phyloP scores from a whole-genome alignment of 2,113 vertebrate genomes.

The Hylia prasina region DNA sequence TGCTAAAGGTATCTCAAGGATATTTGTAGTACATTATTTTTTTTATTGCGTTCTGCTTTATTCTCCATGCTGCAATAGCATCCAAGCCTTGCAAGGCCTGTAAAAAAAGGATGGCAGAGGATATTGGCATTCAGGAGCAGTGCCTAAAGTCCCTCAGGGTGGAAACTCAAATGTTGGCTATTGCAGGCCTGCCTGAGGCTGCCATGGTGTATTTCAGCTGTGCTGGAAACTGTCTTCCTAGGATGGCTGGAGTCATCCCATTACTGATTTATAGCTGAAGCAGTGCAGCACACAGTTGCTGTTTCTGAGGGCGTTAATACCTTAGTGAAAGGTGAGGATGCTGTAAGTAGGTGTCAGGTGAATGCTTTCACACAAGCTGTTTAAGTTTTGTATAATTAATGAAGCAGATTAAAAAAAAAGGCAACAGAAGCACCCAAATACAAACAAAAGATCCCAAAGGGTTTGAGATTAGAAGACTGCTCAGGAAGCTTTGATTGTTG shows the following conservation, averaged over 20 bases:
- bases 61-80: not conserved
- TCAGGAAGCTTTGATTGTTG: not conserved
- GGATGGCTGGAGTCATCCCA: not conserved
- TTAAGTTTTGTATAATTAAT: not conserved
- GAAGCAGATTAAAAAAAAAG: not conserved
- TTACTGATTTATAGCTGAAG: not conserved
- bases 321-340: not conserved
- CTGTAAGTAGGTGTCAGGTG: not conserved
- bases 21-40: not conserved
- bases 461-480: not conserved
- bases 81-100: not conserved
- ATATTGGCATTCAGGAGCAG: not conserved
- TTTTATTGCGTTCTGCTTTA: not conserved
- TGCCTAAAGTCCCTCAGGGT: not conserved
- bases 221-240: not conserved
- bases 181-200: not conserved
- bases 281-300: not conserved
- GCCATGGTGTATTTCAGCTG: accelerated
- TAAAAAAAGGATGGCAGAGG: not conserved
- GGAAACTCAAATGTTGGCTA: not conserved
- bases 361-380: not conserved
- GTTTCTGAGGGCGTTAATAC: not conserved
- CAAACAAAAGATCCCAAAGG: not conserved
- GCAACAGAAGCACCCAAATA: not conserved
- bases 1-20: not conserved